Conservation (phyloP, 2,888 invertebrate genomes). For the Eristalis arbustorum region DNA sequence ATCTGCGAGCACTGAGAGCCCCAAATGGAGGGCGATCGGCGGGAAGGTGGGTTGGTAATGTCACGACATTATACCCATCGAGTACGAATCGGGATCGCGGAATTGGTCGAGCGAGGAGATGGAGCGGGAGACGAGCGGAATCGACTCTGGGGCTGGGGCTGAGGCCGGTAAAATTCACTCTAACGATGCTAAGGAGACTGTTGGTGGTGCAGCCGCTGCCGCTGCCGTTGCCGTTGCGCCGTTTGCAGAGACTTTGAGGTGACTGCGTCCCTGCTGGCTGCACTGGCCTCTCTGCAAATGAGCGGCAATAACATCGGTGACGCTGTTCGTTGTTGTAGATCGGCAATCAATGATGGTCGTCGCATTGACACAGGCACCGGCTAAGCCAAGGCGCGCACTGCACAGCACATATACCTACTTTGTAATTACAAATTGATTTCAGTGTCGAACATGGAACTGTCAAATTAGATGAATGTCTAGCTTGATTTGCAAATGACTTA, state of each 20-base stretch:
- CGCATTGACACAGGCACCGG: constrained; percentile 56
- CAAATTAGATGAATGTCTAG: constrained; percentile 71
- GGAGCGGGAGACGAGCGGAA: not conserved
- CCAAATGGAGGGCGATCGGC: constrained; percentile 44
- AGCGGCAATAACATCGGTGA: constrained; percentile 69
- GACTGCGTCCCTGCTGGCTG: constrained; percentile 48
- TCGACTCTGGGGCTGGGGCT: not conserved
- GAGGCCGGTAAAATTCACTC: constrained; percentile 34
- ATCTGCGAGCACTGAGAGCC: constrained; percentile 43
- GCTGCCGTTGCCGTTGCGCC: not conserved
- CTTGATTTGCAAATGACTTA: constrained; percentile 71
- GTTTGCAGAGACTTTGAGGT: constrained; percentile 48
- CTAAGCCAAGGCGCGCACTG: not conserved
- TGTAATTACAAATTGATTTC: constrained; percentile 71
- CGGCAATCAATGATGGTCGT: constrained; percentile 68
- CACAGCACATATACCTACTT: constrained; percentile 53
- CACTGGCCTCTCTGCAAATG: constrained; percentile 59
- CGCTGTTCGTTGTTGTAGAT: constrained; percentile 69
- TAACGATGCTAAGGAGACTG: constrained; percentile 46
- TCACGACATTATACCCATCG: constrained; percentile 69
- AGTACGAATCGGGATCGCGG: constrained; percentile 44
- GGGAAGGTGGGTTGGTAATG: constrained; percentile 69
- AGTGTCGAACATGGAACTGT: constrained; percentile 70
- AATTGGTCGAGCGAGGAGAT: constrained; percentile 1
- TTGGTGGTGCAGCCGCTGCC: constrained; percentile 1